A percentile compares a stretch with the other conserved stretches of the same genome.
Evolutionary conservation across 23 tunicate genomes (phyloP).

Genomic region (Clavelina lepadiformis): DNA sequence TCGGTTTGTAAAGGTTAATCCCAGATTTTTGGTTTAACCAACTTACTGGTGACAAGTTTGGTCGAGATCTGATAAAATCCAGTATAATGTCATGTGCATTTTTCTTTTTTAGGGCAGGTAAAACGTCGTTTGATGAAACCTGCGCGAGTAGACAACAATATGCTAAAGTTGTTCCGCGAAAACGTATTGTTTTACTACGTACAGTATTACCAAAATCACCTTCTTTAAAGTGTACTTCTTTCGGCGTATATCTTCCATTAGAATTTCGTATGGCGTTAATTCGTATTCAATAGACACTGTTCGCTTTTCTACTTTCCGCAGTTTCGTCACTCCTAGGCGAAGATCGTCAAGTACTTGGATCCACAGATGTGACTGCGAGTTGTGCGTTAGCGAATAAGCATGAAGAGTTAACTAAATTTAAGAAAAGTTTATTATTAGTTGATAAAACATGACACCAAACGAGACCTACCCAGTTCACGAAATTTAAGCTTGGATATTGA

Average conservation of each 20-base stretch:
- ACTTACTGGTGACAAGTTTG: conserved; percentile 68
- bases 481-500: no score
- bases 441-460: no score
- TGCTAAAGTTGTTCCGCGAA: not conserved
- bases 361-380: conserved; percentile 75
- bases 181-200: not conserved
- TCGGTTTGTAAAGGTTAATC: not conserved
- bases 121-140: conserved; percentile 23
- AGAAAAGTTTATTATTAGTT: no score
- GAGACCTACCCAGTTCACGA: no score
- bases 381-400: no score
- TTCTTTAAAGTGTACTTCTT: conserved; percentile 60
- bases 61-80: conserved; percentile 74
- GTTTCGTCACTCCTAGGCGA: conserved; percentile 37
- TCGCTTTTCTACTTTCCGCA: conserved; percentile 31
- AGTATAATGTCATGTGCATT: conserved; percentile 75
- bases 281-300: conserved; percentile 16
- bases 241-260: conserved; percentile 79
- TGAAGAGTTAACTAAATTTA: no score
- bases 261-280: conserved; percentile 78
- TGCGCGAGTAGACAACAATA: not conserved
- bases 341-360: conserved; percentile 53
- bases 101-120: conserved; percentile 19
- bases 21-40: no score
- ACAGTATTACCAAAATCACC: conserved; percentile 7